Conservation (phyloP, 2,888 invertebrate genomes). For the Aphodius sticticus region DNA sequence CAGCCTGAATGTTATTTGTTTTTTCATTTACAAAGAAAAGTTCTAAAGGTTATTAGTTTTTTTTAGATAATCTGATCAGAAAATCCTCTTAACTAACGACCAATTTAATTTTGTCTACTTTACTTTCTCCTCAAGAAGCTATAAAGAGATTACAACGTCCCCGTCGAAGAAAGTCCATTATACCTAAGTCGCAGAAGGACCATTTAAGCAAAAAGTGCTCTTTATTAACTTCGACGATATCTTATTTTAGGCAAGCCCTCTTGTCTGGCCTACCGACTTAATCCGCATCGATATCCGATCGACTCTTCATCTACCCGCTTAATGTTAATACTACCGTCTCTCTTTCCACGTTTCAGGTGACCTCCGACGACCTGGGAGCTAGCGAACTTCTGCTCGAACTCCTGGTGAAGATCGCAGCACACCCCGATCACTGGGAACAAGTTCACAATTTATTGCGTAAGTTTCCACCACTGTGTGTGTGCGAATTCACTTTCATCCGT, state of each 20-base stretch:
- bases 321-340: constrained; percentile 9
- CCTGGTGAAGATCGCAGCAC: constrained; percentile 57
- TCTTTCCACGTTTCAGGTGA: constrained; percentile 27
- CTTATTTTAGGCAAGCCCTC: background rate
- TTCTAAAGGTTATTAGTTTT: too few species aligned
- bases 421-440: constrained; percentile 58
- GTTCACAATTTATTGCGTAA: constrained; percentile 58
- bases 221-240: background rate
- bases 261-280: background rate
- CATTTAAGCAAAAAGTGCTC: constrained; percentile 8
- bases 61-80: too few species aligned
- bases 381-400: constrained; percentile 57
- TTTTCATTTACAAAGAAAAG: too few species aligned
- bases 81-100: background rate
- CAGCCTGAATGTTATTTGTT: too few species aligned
- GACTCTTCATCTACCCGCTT: constrained; percentile 10
- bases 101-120: background rate
- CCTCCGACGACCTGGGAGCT: constrained; percentile 46
- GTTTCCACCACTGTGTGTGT: constrained; percentile 35
- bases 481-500: background rate
- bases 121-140: background rate
- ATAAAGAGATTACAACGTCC: constrained; percentile 4
- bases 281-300: background rate
- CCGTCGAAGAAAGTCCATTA: background rate
- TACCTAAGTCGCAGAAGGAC: background rate